Conservation (phyloP, 1,140 invertebrate genomes). For the Conopomorpha cramerella region DNA sequence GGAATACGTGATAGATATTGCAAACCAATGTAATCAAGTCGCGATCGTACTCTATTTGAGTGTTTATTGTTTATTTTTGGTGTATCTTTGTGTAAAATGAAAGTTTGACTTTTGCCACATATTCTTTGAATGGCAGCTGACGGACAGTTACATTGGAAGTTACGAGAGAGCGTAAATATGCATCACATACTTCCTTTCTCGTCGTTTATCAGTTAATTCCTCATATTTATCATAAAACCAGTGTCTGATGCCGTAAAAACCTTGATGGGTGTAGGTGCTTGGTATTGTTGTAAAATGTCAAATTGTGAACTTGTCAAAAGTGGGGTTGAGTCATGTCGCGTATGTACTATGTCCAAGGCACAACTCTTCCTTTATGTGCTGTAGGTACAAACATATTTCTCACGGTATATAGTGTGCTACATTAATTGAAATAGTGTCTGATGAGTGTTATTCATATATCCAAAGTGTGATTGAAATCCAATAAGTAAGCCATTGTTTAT, state of each 20-base stretch:
- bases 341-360: too few relatives aligned
- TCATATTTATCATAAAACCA: too few relatives aligned
- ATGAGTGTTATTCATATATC: too few relatives aligned
- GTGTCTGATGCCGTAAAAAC: too few relatives aligned
- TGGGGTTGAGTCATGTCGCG: conserved; percentile 54
- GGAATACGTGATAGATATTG: conserved; percentile 30
- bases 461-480: too few relatives aligned
- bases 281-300: conserved; percentile 48
- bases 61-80: conserved; percentile 61
- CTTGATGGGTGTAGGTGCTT: too few relatives aligned
- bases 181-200: conserved; percentile 33
- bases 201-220: conserved; percentile 12
- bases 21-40: conserved; percentile 17
- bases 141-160: conserved; percentile 43
- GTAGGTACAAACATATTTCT: too few relatives aligned
- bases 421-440: too few relatives aligned
- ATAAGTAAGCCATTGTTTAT: too few relatives aligned
- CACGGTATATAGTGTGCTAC: too few relatives aligned
- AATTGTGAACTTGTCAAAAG: conserved; percentile 55
- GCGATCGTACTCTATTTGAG: conserved; percentile 26
- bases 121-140: conserved; percentile 60
- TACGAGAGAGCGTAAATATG: conserved; percentile 40
- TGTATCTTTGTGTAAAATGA: conserved; percentile 59
- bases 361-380: too few relatives aligned
- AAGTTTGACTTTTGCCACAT: conserved; percentile 62